Evolutionary conservation across 2,797 vertebrate genomes (phyloP).

Genomic region (Mastacembelus armatus): DNA sequence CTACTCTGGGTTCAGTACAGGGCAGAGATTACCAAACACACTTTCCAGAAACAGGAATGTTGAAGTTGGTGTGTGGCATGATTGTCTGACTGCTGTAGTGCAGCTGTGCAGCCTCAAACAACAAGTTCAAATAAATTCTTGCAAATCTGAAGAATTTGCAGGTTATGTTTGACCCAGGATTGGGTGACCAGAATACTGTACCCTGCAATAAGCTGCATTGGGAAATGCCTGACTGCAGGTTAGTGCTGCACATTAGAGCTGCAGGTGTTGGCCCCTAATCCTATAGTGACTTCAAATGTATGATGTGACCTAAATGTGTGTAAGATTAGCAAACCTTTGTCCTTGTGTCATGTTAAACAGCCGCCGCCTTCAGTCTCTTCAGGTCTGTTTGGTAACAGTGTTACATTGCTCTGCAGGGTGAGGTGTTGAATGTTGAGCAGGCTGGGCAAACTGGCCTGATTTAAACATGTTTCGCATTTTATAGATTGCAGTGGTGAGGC

Average conservation of each 20-base stretch:
- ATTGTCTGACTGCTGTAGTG: not conserved
- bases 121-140: not conserved
- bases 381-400: slow-evolving; percentile 13
- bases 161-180: not conserved
- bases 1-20: too few relatives aligned
- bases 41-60: too few relatives aligned
- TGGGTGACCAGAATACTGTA: not conserved
- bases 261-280: too few relatives aligned
- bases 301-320: slow-evolving; percentile 14
- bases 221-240: not conserved
- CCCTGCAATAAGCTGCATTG: not conserved
- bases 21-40: too few relatives aligned
- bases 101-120: not conserved
- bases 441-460: slow-evolving; percentile 7
- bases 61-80: too few relatives aligned
- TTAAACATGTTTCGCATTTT: slow-evolving; percentile 27
- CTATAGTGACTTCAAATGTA: not conserved
- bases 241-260: too few relatives aligned
- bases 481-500: slow-evolving; percentile 2
- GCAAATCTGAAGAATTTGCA: slow-evolving; percentile 4
- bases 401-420: slow-evolving; percentile 44
- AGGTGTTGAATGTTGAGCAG: slow-evolving; percentile 9
- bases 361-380: slow-evolving; percentile 6
- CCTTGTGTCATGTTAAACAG: not conserved
- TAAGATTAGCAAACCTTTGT: not conserved